phyloP scores from a whole-genome alignment of 2,797 vertebrate species.

The Anniella stebbinsi region DNA sequence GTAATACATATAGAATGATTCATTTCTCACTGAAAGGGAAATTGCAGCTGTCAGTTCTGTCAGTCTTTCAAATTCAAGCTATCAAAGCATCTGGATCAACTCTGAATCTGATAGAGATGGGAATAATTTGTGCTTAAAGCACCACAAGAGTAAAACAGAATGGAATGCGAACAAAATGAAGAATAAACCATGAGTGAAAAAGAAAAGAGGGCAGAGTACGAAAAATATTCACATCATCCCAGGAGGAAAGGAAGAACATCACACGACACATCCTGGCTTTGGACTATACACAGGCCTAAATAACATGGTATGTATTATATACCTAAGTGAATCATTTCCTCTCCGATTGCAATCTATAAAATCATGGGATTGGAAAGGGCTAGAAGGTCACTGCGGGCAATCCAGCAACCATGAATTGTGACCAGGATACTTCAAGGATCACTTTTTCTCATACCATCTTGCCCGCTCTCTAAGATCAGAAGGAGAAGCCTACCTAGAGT shows the following conservation, averaged over 20 bases:
- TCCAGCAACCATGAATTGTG: no score
- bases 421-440: not conserved
- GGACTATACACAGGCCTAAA: not conserved
- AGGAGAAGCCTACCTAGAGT: no score
- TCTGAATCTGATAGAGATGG: not conserved
- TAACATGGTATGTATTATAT: no score
- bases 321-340: not conserved
- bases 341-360: not conserved
- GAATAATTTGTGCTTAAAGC: not conserved
- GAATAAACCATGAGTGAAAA: not conserved
- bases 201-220: no score
- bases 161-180: not conserved
- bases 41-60: conserved; percentile 18
- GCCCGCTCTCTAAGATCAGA: not conserved
- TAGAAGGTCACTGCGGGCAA: not conserved
- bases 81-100: conserved; percentile 3
- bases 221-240: not conserved
- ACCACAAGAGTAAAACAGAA: not conserved
- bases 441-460: not conserved
- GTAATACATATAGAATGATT: conserved; percentile 11
- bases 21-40: conserved; percentile 7
- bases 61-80: conserved; percentile 5
- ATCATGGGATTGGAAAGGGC: not conserved
- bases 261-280: not conserved
- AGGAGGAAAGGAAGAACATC: not conserved